Evolutionary conservation across 2,797 vertebrate genomes (phyloP).

Genomic region (Sebastes taczanowskii): DNA sequence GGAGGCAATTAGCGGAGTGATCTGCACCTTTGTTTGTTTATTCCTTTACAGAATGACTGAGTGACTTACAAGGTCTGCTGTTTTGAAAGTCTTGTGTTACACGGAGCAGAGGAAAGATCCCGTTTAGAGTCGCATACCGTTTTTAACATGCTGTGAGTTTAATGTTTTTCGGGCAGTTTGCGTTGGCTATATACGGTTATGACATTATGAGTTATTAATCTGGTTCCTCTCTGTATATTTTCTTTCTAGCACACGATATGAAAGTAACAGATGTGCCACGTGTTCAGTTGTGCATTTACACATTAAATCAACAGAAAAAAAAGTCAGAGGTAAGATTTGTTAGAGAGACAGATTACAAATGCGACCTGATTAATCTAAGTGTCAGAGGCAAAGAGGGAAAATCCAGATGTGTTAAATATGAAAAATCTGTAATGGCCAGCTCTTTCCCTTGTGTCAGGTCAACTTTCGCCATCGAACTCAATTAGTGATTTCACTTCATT

Average conservation of each 20-base stretch:
- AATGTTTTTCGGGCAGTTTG: conserved; percentile 18
- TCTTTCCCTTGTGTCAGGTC: neutral
- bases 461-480: neutral
- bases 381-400: neutral
- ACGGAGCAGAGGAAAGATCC: conserved; percentile 36
- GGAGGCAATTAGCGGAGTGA: conserved; percentile 58
- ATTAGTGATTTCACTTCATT: neutral
- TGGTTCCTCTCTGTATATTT: neutral
- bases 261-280: conserved; percentile 1
- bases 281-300: conserved; percentile 7
- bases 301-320: neutral
- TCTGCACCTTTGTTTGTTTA: conserved; percentile 65
- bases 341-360: neutral
- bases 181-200: neutral
- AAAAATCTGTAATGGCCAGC: neutral
- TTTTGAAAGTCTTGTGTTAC: conserved; percentile 59
- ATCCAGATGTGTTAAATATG: conserved; percentile 3
- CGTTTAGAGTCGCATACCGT: neutral
- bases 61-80: conserved; percentile 49
- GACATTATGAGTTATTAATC: conserved; percentile 4
- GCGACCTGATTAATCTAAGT: conserved; percentile 1
- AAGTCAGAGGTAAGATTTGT: conserved; percentile 7
- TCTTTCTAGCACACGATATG: neutral
- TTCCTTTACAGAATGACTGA: conserved; percentile 52
- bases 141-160: conserved; percentile 22